These are phyloP conservation scores for Progne subis DNA, from an alignment of 2,113 vertebrate species.

Conservation along the genomic window DNA sequence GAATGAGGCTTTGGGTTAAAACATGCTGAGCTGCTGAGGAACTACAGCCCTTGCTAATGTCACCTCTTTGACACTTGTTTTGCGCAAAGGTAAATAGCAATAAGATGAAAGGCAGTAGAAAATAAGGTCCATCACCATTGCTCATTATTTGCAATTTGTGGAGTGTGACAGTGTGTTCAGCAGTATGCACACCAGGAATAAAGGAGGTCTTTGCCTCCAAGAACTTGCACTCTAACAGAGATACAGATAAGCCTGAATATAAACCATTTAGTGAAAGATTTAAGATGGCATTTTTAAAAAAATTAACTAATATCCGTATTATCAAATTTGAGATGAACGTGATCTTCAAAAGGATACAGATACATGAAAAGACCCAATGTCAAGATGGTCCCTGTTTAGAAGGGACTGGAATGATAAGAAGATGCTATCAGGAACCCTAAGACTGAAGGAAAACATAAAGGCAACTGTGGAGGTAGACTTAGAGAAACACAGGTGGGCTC, in stretches of 20 bases:
- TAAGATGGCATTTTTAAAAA: not conserved
- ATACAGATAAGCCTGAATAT: not conserved
- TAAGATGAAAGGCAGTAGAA: constrained; percentile 38
- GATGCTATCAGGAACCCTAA: not conserved
- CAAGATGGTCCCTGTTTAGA: rapidly evolving
- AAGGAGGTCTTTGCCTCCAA: not conserved
- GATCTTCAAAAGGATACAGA: not conserved
- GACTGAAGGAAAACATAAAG: not conserved
- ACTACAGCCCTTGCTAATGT: constrained; percentile 8
- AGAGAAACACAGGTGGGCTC: not conserved
- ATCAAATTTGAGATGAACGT: not conserved
- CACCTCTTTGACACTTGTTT: constrained; percentile 61
- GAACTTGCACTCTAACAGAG: not conserved
- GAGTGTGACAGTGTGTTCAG: constrained; percentile 58
- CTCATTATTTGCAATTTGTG: constrained; percentile 65
- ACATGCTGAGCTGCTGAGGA: not conserved
- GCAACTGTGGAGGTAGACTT: not conserved
- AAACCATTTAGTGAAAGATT: not conserved
- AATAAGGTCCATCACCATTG: constrained; percentile 27
- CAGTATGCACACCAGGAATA: constrained; percentile 11
- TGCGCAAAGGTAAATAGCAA: not conserved
- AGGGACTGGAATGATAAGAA: not conserved
- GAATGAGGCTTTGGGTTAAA: not conserved
- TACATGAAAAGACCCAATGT: not conserved
- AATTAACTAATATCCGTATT: not conserved